These are phyloP conservation scores for Coryphaenoides rupestris DNA, from an alignment of 2,113 vertebrate genomes.

Conservation along the genomic window DNA sequence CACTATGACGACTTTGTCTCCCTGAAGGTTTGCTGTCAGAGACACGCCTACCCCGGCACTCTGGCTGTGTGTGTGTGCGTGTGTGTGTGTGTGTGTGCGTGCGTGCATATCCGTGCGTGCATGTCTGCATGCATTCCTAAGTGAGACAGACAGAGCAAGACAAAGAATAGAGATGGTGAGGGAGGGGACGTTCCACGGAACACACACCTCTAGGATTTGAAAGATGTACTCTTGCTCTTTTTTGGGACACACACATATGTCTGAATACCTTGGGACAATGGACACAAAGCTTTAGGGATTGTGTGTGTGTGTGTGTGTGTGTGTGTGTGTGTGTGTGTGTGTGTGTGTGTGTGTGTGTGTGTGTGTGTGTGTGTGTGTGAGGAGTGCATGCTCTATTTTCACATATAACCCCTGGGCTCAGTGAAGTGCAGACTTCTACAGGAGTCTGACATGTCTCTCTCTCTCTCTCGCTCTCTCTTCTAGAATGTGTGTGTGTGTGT, in stretches of 20 bases:
- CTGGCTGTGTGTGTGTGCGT: slow-evolving; percentile 7
- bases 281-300: slow-evolving; percentile 10
- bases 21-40: slow-evolving; percentile 66
- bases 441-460: too few species aligned
- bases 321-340: background rate
- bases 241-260: slow-evolving; percentile 41
- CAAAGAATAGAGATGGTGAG: too few species aligned
- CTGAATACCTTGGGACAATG: slow-evolving; percentile 12
- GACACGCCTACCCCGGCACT: slow-evolving; percentile 63
- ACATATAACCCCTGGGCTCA: too few species aligned
- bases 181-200: too few species aligned
- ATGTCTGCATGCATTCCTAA: background rate
- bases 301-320: background rate
- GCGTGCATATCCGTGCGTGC: slow-evolving; percentile 11
- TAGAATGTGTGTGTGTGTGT: background rate
- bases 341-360: background rate
- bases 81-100: slow-evolving; percentile 5
- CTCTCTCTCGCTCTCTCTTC: too few species aligned
- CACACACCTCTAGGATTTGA: slow-evolving; percentile 52
- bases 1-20: slow-evolving; percentile 53
- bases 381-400: background rate
- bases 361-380: background rate
- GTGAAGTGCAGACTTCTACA: too few species aligned
- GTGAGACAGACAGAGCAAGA: background rate
- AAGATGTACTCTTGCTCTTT: slow-evolving; percentile 47